Conservation (phyloP, 2,797 vertebrate genomes). For the Euphonia xanthogaster region DNA sequence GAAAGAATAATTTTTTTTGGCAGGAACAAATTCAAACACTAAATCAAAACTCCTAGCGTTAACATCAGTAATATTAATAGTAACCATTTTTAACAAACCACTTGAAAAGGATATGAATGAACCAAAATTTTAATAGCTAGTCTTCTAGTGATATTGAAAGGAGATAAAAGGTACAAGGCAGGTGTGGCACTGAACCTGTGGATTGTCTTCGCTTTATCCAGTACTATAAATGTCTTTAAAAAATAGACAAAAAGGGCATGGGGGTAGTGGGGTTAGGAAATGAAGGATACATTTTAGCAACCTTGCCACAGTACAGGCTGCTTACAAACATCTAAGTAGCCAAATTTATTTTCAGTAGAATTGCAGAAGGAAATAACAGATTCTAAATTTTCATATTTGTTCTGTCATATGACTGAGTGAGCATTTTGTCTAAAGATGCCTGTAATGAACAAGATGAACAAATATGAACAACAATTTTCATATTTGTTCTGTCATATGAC, state of each 20-base stretch:
- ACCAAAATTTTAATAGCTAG: constrained; percentile 94
- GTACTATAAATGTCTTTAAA: constrained; percentile 93
- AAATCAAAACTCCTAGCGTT: neutral
- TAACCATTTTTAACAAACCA: neutral
- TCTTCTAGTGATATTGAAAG: constrained; percentile 92
- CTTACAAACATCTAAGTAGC: neutral
- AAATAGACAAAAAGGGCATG: neutral
- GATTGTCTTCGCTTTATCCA: constrained; percentile 92
- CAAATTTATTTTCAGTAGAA: neutral
- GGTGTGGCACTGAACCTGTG: constrained; percentile 93
- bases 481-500: neutral
- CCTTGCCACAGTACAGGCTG: neutral
- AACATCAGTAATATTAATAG: neutral
- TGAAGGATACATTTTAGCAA: neutral
- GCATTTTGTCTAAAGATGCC: neutral
- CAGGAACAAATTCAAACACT: neutral
- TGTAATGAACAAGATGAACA: too few relatives aligned
- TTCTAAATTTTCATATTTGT: neutral
- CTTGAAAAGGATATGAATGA: constrained; percentile 96
- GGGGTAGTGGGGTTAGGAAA: fast-evolving
- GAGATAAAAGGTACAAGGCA: constrained; percentile 92
- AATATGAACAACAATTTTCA: too few relatives aligned
- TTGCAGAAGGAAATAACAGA: neutral
- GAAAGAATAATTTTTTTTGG: neutral
- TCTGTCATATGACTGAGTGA: neutral